Percentiles rank a stretch among this genome's conserved stretches.
Conservation (phyloP, 2,113 vertebrate genomes). For the Hippocampus mohnikei region DNA sequence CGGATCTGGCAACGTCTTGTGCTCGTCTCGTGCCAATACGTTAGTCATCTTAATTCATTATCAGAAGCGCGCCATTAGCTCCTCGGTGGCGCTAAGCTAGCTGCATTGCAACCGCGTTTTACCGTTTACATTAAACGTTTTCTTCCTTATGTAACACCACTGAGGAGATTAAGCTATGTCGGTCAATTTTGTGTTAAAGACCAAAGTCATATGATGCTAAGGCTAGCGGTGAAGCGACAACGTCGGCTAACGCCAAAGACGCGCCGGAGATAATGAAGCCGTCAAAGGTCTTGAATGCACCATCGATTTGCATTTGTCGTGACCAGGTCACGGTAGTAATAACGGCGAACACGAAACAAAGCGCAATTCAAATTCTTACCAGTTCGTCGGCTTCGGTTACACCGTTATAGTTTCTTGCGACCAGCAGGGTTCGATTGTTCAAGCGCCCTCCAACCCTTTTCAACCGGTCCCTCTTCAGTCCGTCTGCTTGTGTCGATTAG, state of each 20-base stretch:
- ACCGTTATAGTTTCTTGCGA: conserved; percentile 46
- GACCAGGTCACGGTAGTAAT: background rate
- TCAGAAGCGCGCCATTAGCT: conserved; percentile 48
- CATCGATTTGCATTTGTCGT: conserved; percentile 7
- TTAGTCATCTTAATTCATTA: background rate
- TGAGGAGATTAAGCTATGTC: background rate
- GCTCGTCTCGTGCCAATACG: background rate
- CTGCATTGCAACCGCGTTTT: conserved; percentile 17
- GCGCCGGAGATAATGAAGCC: conserved; percentile 15
- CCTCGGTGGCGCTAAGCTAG: conserved; percentile 49
- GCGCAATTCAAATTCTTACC: conserved; percentile 38
- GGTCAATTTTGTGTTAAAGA: background rate
- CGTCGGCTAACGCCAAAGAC: conserved; percentile 27
- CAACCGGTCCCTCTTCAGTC: conserved; percentile 44
- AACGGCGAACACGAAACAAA: background rate
- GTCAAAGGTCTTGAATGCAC: conserved; percentile 22
- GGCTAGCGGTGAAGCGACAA: background rate
- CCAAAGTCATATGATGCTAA: background rate
- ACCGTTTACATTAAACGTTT: background rate
- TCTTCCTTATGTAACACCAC: background rate
- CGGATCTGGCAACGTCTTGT: background rate
- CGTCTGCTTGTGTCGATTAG: background rate
- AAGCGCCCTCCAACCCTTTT: conserved; percentile 20
- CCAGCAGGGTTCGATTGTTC: conserved; percentile 30
- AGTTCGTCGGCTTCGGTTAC: conserved; percentile 57